A percentile compares a stretch with the other conserved stretches of the same genome.
phyloP scores from a whole-genome alignment of 2,113 vertebrate genomes.

The Festucalex cinctus region DNA sequence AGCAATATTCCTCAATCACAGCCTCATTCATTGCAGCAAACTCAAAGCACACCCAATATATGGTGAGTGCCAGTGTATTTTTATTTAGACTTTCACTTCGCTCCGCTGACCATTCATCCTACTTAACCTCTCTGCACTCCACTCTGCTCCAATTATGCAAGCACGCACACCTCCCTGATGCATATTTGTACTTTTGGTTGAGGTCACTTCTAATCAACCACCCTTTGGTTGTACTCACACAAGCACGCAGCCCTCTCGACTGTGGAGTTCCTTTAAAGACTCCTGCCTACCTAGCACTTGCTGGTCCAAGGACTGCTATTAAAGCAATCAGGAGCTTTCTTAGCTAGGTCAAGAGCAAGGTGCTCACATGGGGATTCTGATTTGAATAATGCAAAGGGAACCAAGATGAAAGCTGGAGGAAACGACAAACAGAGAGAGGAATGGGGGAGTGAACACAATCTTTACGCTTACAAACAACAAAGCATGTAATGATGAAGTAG shows the following conservation, averaged over 20 bases:
- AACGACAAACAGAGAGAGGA: conserved; percentile 20
- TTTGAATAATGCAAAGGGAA: conserved; percentile 64
- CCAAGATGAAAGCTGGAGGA: conserved; percentile 31
- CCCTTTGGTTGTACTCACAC: conserved; percentile 50
- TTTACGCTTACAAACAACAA: conserved; percentile 19
- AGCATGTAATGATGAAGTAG: conserved; percentile 9
- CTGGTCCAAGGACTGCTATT: conserved; percentile 70
- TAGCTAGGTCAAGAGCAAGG: conserved; percentile 66
- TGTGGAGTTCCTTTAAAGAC: conserved; percentile 58
- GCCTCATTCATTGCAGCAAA: conserved; percentile 36
- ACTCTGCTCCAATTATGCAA: conserved; percentile 80
- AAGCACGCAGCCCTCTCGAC: conserved; percentile 31
- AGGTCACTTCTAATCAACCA: conserved; percentile 73
- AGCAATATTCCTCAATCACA: conserved; percentile 31
- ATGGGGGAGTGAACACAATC: conserved; percentile 46
- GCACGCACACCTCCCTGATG: conserved; percentile 66
- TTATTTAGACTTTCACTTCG: conserved; percentile 36
- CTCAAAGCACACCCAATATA: conserved; percentile 48
- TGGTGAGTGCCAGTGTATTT: conserved; percentile 15
- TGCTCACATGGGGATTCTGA: conserved; percentile 65
- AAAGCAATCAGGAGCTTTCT: conserved; percentile 75
- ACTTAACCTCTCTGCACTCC: conserved; percentile 60
- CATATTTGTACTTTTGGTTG: conserved; percentile 72
- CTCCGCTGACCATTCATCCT: conserved; percentile 59
- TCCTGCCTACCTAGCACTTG: conserved; percentile 60